These are phyloP conservation scores for Chlamydotis undulata DNA, from an alignment of 2,113 vertebrate genomes.

Conservation along the genomic window DNA sequence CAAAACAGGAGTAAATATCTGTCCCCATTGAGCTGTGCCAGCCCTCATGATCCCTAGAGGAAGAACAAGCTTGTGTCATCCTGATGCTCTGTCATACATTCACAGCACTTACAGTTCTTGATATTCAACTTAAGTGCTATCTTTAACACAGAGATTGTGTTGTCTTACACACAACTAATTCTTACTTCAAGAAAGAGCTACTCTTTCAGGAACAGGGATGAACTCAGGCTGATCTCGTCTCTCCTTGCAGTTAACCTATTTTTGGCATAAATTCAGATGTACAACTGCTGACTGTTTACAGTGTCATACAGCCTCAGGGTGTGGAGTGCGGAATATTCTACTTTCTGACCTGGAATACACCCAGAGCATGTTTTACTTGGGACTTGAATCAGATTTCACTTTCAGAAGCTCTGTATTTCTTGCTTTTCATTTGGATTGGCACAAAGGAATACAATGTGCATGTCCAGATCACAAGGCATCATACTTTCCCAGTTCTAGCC, in stretches of 20 bases:
- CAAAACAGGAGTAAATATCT: not conserved
- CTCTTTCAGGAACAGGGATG: not conserved
- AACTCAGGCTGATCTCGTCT: not conserved
- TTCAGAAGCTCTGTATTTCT: not conserved
- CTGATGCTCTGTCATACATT: not conserved
- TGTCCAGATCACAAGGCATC: not conserved
- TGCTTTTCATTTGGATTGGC: not conserved
- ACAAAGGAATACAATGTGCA: not conserved
- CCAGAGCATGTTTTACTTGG: not conserved
- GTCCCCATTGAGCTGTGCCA: not conserved
- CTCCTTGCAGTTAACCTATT: not conserved
- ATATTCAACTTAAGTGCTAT: not conserved
- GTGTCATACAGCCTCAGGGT: not conserved
- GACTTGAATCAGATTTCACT: not conserved
- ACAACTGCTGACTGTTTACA: not conserved
- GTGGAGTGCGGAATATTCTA: rapidly evolving
- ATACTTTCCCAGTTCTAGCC: not conserved
- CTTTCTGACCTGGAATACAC: not conserved
- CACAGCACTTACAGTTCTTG: not conserved
- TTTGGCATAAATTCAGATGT: not conserved
- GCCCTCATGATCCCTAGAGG: not conserved
- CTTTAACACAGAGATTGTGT: not conserved
- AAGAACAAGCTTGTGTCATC: not conserved
- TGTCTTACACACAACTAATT: not conserved
- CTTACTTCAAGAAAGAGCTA: not conserved